phyloP scores from a whole-genome alignment of 2,113 vertebrate species.

The Suricata suricatta region DNA sequence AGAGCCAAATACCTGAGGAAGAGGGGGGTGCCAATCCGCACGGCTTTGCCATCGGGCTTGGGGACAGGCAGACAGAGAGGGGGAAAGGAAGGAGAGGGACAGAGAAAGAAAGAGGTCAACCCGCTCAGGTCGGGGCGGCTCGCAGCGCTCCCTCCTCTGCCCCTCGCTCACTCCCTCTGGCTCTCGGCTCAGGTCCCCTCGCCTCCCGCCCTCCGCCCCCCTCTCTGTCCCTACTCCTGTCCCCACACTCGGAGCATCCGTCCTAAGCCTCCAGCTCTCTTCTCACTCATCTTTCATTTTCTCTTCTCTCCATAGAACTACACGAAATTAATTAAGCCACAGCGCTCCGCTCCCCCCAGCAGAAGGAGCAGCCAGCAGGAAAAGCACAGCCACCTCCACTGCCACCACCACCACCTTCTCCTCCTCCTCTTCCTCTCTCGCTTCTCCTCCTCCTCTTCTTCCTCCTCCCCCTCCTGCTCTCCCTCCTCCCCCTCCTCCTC shows the following conservation, averaged over 20 bases:
- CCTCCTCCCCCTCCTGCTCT: background rate
- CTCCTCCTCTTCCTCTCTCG: slow-evolving; percentile 78
- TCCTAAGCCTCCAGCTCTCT: slow-evolving; percentile 84
- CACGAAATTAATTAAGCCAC: slow-evolving; percentile 86
- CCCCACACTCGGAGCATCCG: slow-evolving; percentile 84
- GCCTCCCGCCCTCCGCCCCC: slow-evolving; percentile 78
- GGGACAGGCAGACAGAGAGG: slow-evolving; percentile 69
- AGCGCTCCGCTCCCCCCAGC: slow-evolving; percentile 79
- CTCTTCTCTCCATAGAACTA: slow-evolving; percentile 80
- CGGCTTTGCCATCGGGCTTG: slow-evolving; percentile 80
- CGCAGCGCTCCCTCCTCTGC: slow-evolving; percentile 78
- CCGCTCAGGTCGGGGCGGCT: slow-evolving; percentile 84
- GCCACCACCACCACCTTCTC: slow-evolving; percentile 74
- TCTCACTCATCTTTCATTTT: slow-evolving; percentile 87
- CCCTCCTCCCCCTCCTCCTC: slow-evolving; percentile 14
- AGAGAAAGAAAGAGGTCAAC: slow-evolving; percentile 87
- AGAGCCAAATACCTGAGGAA: slow-evolving; percentile 77
- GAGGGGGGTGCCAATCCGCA: slow-evolving; percentile 79
- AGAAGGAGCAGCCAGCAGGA: slow-evolving; percentile 83
- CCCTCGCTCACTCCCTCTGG: slow-evolving; percentile 80
- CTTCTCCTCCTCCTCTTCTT: slow-evolving; percentile 79
- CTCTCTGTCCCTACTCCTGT: slow-evolving; percentile 82
- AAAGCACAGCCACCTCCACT: slow-evolving; percentile 78
- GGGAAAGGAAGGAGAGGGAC: slow-evolving; percentile 48
- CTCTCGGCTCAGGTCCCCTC: slow-evolving; percentile 76